Conservation (phyloP, 2,797 vertebrate species). For the Sylvilagus floridanus region DNA sequence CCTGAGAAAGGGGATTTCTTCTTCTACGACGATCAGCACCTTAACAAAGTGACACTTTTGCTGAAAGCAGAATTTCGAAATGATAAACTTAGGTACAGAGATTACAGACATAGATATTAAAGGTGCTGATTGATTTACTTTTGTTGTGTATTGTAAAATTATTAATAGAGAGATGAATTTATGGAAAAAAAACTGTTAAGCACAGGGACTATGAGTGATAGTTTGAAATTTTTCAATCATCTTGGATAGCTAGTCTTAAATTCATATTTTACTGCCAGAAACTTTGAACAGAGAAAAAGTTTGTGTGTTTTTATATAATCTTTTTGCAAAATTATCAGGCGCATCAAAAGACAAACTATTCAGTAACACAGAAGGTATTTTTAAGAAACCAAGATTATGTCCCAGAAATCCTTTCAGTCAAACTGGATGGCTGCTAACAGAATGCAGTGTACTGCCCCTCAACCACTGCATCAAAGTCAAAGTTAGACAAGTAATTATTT, state of each 20-base stretch:
- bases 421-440: not conserved
- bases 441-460: not conserved
- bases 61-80: not conserved
- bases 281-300: not conserved
- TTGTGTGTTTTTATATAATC: not conserved
- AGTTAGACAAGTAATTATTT: slow-evolving; percentile 9
- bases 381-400: not conserved
- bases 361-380: not conserved
- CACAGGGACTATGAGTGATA: not conserved
- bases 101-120: not conserved
- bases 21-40: not conserved
- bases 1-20: not conserved
- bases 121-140: not conserved
- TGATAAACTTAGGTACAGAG: not conserved
- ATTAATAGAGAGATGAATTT: not conserved
- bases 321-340: slow-evolving; percentile 12
- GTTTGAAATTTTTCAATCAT: not conserved
- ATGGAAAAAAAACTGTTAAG: not conserved
- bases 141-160: not conserved
- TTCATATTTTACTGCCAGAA: slow-evolving; percentile 8
- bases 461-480: not conserved
- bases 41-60: not conserved
- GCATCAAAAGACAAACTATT: not conserved
- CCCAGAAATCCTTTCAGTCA: not conserved
- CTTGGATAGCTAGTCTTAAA: slow-evolving; percentile 21